phyloP scores from a whole-genome alignment of 2,113 vertebrate genomes.

The Haliaeetus leucogaster region DNA sequence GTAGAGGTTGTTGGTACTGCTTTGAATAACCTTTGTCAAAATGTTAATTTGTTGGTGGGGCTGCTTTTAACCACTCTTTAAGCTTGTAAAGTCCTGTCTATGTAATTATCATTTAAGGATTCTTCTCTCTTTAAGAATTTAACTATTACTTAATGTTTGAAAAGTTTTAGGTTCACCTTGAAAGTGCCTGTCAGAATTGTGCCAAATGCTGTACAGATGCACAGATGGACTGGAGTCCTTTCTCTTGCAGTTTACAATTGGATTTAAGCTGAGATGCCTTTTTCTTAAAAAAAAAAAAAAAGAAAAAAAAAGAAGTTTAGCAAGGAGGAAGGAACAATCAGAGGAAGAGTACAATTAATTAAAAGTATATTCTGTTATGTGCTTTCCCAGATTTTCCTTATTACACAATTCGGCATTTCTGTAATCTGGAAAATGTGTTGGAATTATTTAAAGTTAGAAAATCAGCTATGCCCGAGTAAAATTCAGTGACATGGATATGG shows the following conservation, averaged over 20 bases:
- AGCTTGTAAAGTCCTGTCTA: neutral
- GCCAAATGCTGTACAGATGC: neutral
- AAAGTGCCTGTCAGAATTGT: accelerated
- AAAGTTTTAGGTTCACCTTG: neutral
- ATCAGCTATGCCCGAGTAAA: neutral
- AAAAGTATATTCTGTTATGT: neutral
- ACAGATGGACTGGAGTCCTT: neutral
- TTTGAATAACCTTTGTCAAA: neutral
- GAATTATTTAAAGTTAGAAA: neutral
- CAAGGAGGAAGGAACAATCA: neutral
- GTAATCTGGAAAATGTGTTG: neutral
- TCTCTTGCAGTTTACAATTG: neutral
- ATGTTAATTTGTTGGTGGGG: neutral
- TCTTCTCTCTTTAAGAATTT: neutral
- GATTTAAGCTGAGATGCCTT: neutral
- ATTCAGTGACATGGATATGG: neutral
- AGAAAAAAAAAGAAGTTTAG: neutral
- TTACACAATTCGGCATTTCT: neutral
- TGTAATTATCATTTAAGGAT: neutral
- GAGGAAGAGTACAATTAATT: neutral
- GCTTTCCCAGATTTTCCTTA: neutral
- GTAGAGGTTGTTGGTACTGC: neutral
- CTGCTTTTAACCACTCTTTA: neutral
- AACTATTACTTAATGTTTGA: neutral
- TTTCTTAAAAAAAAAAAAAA: neutral